These are phyloP conservation scores for Aphodius sticticus DNA, from an alignment of 2,888 invertebrate species.

Conservation along the genomic window DNA sequence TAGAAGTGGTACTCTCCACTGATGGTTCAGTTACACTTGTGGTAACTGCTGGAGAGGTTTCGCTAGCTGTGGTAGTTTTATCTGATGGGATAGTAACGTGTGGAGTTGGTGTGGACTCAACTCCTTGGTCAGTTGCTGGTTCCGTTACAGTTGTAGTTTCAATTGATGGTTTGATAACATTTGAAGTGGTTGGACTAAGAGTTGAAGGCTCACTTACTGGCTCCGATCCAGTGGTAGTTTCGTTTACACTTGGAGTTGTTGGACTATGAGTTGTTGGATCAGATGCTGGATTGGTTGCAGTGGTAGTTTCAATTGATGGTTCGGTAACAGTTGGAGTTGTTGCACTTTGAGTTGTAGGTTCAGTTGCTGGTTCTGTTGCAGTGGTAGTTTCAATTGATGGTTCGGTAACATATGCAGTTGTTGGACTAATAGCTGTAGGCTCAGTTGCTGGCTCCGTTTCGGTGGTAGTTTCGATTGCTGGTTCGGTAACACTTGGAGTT, in stretches of 20 bases:
- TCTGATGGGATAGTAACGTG: neutral
- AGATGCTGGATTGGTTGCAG: neutral
- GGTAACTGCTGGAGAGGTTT: neutral
- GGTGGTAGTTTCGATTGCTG: neutral
- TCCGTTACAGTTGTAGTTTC: neutral
- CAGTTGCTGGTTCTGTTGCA: neutral
- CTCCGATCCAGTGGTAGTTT: neutral
- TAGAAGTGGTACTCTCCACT: neutral
- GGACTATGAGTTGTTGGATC: neutral
- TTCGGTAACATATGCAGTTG: neutral
- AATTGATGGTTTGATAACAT: neutral
- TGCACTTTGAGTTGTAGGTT: neutral
- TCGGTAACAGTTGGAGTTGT: neutral
- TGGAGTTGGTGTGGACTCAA: neutral
- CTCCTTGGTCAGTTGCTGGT: neutral
- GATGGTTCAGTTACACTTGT: neutral
- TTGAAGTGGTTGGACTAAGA: neutral
- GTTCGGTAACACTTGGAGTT: constrained; percentile 5
- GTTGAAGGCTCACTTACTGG: neutral
- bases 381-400: neutral
- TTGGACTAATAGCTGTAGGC: neutral
- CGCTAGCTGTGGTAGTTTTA: neutral
- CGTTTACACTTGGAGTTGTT: neutral
- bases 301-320: neutral
- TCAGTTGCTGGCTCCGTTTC: neutral